These are phyloP conservation scores for Megatriorchis doriae DNA, from an alignment of 2,113 vertebrate genomes.

Conservation along the genomic window DNA sequence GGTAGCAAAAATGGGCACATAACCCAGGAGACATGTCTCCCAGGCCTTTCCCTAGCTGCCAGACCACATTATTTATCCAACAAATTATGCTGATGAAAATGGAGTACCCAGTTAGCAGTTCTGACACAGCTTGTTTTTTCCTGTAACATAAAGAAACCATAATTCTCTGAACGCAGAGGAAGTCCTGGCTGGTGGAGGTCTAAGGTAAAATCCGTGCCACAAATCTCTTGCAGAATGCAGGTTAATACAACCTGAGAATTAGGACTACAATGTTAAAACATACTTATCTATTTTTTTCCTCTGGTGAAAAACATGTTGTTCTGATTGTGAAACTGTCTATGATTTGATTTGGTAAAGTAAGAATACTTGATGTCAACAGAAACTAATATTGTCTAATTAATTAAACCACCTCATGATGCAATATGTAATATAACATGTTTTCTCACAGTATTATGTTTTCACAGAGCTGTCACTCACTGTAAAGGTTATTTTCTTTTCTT, in stretches of 20 bases:
- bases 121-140: background rate
- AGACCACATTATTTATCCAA: background rate
- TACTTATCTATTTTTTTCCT: background rate
- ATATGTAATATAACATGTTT: conserved; percentile 49
- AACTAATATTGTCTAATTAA: conserved; percentile 66
- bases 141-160: background rate
- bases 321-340: conserved; percentile 20
- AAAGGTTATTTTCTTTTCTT: conserved; percentile 65
- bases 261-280: background rate
- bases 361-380: conserved; percentile 49
- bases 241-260: background rate
- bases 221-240: background rate
- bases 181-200: background rate
- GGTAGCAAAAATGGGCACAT: background rate
- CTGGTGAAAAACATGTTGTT: background rate
- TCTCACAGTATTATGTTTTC: conserved; percentile 32
- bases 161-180: background rate
- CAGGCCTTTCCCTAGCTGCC: background rate
- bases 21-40: background rate
- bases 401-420: conserved; percentile 37
- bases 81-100: background rate
- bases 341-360: conserved; percentile 46
- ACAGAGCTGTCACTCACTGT: conserved; percentile 25
- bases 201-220: background rate
- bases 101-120: background rate